These are phyloP conservation scores for Notiomystis cincta DNA, from an alignment of 2,113 vertebrate species.

Conservation along the genomic window DNA sequence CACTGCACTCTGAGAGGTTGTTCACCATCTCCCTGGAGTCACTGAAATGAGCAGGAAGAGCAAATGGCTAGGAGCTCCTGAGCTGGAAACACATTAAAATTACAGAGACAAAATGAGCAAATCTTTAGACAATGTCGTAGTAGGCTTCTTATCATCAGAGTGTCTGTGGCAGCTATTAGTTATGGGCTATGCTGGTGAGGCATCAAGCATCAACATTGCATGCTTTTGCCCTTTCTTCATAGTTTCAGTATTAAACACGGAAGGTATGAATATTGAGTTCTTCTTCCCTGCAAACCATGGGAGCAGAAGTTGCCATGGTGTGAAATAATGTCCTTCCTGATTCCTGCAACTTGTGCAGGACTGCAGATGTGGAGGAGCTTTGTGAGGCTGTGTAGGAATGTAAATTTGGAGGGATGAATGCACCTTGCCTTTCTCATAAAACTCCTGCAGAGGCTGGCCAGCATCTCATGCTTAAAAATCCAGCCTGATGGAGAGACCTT, in stretches of 20 bases:
- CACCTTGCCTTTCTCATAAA: neutral
- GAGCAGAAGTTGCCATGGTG: neutral
- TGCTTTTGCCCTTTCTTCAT: rapidly evolving
- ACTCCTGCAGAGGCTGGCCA: neutral
- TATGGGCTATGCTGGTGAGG: neutral
- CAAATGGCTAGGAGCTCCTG: neutral
- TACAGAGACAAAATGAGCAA: neutral
- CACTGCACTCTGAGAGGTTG: rapidly evolving
- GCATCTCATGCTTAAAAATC: neutral
- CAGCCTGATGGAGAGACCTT: neutral
- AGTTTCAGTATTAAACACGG: neutral
- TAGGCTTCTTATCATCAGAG: neutral
- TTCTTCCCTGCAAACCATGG: neutral
- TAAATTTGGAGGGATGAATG: neutral
- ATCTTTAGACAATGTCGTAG: neutral
- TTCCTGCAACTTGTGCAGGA: rapidly evolving
- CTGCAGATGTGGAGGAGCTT: neutral
- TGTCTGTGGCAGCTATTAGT: neutral
- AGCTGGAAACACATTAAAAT: neutral
- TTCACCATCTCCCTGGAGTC: neutral
- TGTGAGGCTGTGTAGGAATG: rapidly evolving
- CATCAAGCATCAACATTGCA: neutral
- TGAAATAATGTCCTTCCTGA: neutral
- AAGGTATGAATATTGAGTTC: neutral
- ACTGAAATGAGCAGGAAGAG: neutral